These are phyloP conservation scores for Luperina testacea DNA, from an alignment of 2,888 invertebrate species.

Conservation along the genomic window DNA sequence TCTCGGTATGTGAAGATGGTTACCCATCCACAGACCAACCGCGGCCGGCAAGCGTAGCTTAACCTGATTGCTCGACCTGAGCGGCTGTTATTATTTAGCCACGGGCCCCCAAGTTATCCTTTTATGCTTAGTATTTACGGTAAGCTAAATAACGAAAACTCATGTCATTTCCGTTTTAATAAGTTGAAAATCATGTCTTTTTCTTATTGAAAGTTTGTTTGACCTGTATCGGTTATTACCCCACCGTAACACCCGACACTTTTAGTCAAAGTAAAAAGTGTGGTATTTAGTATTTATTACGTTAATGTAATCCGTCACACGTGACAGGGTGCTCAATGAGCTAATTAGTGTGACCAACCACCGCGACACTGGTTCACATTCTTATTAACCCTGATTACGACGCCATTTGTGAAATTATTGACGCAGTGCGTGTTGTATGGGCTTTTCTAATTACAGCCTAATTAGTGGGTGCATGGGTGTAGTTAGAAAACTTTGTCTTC, in stretches of 20 bases:
- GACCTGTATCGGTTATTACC: not conserved
- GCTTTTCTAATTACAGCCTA: slow-evolving; percentile 22
- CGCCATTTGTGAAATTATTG: slow-evolving; percentile 41
- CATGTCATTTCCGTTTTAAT: not conserved
- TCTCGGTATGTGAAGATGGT: too few relatives aligned
- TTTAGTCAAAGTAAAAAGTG: not conserved
- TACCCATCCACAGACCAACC: too few relatives aligned
- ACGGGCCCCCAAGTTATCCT: not conserved
- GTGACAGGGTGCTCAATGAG: slow-evolving; percentile 34
- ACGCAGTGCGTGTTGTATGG: not conserved
- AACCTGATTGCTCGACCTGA: too few relatives aligned
- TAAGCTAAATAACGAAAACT: not conserved
- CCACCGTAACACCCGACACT: not conserved
- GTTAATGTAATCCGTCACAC: slow-evolving; percentile 44
- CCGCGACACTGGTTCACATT: slow-evolving; percentile 36
- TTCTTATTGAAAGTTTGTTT: not conserved
- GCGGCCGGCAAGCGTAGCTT: too few relatives aligned
- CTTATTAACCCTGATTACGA: slow-evolving; percentile 31
- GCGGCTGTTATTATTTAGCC: too few relatives aligned
- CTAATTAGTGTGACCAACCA: slow-evolving; percentile 43
- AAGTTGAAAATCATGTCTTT: not conserved
- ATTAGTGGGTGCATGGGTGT: not conserved
- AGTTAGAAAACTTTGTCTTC: not conserved
- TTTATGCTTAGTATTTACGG: not conserved
- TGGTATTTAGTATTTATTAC: slow-evolving; percentile 28